Base-by-base conservation (phyloP, 2,888 invertebrate genomes). In the Sesia bembeciformis region DNA sequence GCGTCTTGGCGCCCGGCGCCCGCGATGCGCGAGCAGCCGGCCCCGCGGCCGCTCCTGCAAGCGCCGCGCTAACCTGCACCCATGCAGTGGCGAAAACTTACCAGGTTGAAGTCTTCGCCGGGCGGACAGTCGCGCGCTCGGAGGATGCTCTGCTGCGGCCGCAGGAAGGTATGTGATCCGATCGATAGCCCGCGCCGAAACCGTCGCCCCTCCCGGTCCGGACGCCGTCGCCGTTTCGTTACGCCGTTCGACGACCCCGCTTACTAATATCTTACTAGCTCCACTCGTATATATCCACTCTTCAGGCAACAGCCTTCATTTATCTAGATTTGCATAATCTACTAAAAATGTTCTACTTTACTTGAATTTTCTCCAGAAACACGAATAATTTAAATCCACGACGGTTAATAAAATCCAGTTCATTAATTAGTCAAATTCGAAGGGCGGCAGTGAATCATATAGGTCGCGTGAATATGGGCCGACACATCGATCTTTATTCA, bases 141-240 rank as follows among this genome's bases (percentile, higher is more conserved):
- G 92, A 94, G 93, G 92, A 96, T 96, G 96, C 95, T 96, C 92
- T 96, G 96, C 93, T 96, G 96, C 93, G 96, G 96, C 92, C 94
- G 96, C 91, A 95, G 96, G 92, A 96, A 96, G 95, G 96, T 96
- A 90, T 92, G 84, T 78, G 76, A 75, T 78, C 67, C 81, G 90
- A 82, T 90, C 90, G 83, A 84, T 90, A 81, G 76, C 83, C 78
- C 80, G 81, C 84, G 84, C 85, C 86, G 82, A 82, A 85, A 84
- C 83, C 78, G 78, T 74, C 82, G 81, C 85, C 84, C 87, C 84
- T 84, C 84, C 85, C 86, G 82, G 78, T 79, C 80, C 84, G 82
- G 81, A 79, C 83, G 82, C 81, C 84, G 83, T 77, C 85, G 80
- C 79, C 42, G 52, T 53, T 51, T 49, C 51, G 53, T 49, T 53